Percentiles rank a stretch among this genome's conserved stretches.
These are phyloP conservation scores for Perodicticus potto DNA, from an alignment of 2,797 vertebrate species.

Conservation along the genomic window DNA sequence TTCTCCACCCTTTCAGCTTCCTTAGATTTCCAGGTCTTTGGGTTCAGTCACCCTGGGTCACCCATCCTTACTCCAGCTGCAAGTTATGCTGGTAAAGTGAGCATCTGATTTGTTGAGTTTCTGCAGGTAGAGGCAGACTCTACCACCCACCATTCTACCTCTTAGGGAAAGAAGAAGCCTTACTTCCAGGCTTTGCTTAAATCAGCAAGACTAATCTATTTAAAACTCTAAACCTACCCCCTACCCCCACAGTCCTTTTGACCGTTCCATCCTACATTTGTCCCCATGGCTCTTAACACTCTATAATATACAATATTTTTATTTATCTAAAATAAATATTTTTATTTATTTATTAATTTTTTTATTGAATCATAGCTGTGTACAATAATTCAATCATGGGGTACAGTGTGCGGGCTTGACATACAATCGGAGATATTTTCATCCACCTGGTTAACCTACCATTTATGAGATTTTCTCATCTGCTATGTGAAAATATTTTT, in stretches of 20 bases:
- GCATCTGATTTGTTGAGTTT: background rate
- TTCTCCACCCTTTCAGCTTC: background rate
- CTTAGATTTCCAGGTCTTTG: background rate
- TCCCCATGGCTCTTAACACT: background rate
- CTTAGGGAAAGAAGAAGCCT: background rate
- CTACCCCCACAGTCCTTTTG: background rate
- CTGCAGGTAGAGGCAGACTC: background rate
- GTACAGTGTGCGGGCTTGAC: too few relatives aligned
- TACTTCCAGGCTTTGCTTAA: background rate
- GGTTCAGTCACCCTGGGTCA: background rate
- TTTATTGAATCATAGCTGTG: too few relatives aligned
- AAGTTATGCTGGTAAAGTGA: slow-evolving; percentile 1
- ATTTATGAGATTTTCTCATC: too few relatives aligned
- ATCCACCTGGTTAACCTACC: too few relatives aligned
- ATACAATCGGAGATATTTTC: too few relatives aligned
- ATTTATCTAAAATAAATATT: too few relatives aligned
- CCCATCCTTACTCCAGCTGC: background rate
- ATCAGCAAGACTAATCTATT: background rate
- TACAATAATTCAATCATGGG: too few relatives aligned
- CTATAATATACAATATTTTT: background rate
- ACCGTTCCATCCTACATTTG: background rate
- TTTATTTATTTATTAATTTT: background rate
- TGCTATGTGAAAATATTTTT: too few relatives aligned
- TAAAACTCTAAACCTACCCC: background rate
- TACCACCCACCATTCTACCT: background rate